These are phyloP conservation scores for Chloroclystis v-ata DNA, from an alignment of 2,888 invertebrate genomes.

Conservation along the genomic window DNA sequence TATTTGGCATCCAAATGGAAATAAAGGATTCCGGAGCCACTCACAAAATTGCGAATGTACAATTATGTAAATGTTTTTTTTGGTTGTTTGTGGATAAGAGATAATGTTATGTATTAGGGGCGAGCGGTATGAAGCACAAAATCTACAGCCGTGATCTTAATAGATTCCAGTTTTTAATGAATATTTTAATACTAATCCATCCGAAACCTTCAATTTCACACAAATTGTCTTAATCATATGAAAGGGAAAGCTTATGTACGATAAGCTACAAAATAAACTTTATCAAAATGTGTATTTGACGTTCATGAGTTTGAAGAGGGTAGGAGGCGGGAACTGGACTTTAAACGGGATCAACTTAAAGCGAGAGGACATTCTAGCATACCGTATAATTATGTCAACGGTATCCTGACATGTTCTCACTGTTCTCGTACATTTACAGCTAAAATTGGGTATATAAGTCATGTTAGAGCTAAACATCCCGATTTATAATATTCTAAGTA, in stretches of 20 bases:
- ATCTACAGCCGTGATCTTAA: constrained; percentile 16
- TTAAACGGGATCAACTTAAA: no score
- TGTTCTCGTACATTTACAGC: no score
- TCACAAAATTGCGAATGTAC: constrained; percentile 23
- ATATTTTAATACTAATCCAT: constrained; percentile 15
- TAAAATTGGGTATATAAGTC: no score
- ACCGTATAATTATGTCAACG: no score
- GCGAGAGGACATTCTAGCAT: no score
- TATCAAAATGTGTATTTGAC: no score
- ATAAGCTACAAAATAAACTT: no score
- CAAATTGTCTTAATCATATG: neutral
- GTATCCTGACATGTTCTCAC: no score
- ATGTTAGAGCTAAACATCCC: no score
- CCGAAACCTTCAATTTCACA: constrained; percentile 4
- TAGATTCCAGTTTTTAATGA: constrained; percentile 7
- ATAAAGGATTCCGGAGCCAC: constrained; percentile 22
- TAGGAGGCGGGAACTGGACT: no score
- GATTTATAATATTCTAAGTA: no score
- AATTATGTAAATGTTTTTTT: constrained; percentile 19
- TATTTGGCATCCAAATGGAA: constrained; percentile 24
- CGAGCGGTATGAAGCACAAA: constrained; percentile 9
- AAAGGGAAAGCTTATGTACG: neutral
- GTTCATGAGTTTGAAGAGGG: no score
- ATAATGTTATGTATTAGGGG: constrained; percentile 17
- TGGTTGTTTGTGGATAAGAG: constrained; percentile 13